Evolutionary conservation across 2,797 vertebrate genomes (phyloP), one percentile per base, ranked within the genome.

Genomic region (Lophius americanus): DNA sequence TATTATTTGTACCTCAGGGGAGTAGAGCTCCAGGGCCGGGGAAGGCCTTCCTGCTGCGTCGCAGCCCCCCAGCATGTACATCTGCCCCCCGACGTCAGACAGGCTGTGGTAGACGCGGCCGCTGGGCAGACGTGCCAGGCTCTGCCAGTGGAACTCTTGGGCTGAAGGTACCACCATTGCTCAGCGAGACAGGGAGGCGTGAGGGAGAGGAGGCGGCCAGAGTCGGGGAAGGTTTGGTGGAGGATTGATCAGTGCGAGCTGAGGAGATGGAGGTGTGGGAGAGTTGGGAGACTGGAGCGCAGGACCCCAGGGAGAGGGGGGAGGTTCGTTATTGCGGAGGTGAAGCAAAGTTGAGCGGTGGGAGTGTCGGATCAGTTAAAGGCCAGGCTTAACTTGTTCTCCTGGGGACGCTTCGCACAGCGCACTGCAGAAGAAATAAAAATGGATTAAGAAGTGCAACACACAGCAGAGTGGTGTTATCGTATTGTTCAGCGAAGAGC

Each of bases 101-200:
- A 98, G 84, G 2, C 95, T 92, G 68, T 96, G 95, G 92, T 98
- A 99, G 37, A 99, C 97, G 0, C 98, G 94, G 51, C 95, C 91
- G 39, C 93, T 95, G 2, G 95, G 91, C 39, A 99, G 92, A 0
- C 94, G 93, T 0, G 97, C 95, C 61, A 99, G 92, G 51, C 91
- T 94, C 82, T 97, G 96, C 97, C 98, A 99, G 70, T 96, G 96
- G 87, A 98, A 99, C 74, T 96, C 96, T 4, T 95, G 95, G 89
- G 93, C 88, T 44, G 80, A 92, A 13, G 96, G 94, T 39, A 95
- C 83, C 3, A 95, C 94, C 98, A 99, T 98, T 72, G 51, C 75
- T 75, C 64, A 59, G 38, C 3, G 2, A 59, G 35, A 52, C 14
- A 11, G 50, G 33, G 36, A 33, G 41, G 42, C 38, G 53, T 3